Conservation (phyloP, 1,140 invertebrate species). For the Zaprionus kolodkinae region DNA sequence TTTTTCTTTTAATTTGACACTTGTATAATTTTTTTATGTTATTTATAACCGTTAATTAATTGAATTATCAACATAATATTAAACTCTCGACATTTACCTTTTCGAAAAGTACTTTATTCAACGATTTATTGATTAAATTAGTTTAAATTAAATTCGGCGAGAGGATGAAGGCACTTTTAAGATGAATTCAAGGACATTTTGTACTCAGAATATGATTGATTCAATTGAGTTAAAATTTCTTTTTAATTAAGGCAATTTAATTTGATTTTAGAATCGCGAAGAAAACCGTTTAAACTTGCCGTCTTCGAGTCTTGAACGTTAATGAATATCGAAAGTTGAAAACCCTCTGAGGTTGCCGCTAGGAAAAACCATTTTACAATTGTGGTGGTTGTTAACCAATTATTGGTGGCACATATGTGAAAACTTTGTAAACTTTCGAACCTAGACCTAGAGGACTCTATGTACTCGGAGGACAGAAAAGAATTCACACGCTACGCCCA, state of each 20-base stretch:
- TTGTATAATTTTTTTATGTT: background rate
- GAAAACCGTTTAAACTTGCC: conserved; percentile 53
- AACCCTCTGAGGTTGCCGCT: conserved; percentile 31
- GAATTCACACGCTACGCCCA: conserved; percentile 60
- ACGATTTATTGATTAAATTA: background rate
- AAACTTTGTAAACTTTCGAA: background rate
- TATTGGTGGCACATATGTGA: conserved; percentile 37
- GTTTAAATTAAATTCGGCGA: background rate
- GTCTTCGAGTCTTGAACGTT: conserved; percentile 52
- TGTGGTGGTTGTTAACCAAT: conserved; percentile 8
- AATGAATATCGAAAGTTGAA: conserved; percentile 63
- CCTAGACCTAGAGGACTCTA: conserved; percentile 17
- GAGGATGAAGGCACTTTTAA: conserved; percentile 12
- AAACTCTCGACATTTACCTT: background rate
- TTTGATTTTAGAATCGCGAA: conserved; percentile 10
- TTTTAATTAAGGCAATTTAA: background rate
- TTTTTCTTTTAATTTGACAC: too few species aligned
- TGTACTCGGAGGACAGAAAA: conserved; percentile 1
- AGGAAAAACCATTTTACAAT: conserved; percentile 10
- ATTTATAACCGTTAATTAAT: background rate
- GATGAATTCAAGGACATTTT: conserved; percentile 18
- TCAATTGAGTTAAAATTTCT: background rate
- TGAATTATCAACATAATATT: background rate
- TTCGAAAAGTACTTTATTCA: background rate
- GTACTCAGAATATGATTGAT: background rate